Conservation (phyloP, 37 sponge, comb jelly and placozoan genomes). For the Ephydatia muelleri region DNA sequence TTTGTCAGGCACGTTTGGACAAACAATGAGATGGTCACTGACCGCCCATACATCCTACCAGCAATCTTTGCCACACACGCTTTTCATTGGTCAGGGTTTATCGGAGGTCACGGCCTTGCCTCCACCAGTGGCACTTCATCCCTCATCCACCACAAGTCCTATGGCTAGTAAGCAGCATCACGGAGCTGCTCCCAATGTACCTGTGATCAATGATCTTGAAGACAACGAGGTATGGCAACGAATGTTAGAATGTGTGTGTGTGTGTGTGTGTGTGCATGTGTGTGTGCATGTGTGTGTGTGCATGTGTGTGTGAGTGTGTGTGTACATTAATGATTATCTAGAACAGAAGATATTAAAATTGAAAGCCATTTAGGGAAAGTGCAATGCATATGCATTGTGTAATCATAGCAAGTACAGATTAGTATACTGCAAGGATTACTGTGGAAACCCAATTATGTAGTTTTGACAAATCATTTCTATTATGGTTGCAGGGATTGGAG, state of each 20-base stretch:
- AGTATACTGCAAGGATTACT: no score
- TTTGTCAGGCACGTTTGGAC: conserved; percentile 70
- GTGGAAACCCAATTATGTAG: no score
- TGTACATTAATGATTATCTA: neutral
- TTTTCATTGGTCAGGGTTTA: neutral
- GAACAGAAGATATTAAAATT: no score
- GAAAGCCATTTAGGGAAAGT: neutral
- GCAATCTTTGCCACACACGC: conserved; percentile 26
- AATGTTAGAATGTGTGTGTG: neutral
- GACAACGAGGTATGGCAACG: neutral
- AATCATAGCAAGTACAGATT: no score
- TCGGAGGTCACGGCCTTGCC: neutral
- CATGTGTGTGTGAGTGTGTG: neutral
- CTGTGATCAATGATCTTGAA: neutral
- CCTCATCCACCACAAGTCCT: neutral
- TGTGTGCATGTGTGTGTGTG: neutral
- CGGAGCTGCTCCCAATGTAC: neutral
- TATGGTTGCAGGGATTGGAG: no score
- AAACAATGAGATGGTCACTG: conserved; percentile 36
- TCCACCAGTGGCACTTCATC: neutral
- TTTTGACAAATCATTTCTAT: no score
- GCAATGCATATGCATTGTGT: no score
- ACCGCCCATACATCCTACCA: conserved; percentile 53
- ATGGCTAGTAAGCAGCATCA: neutral
- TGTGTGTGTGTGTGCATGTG: neutral